Conservation (phyloP, 2,797 vertebrate species). For the Lutjanus argentimaculatus region DNA sequence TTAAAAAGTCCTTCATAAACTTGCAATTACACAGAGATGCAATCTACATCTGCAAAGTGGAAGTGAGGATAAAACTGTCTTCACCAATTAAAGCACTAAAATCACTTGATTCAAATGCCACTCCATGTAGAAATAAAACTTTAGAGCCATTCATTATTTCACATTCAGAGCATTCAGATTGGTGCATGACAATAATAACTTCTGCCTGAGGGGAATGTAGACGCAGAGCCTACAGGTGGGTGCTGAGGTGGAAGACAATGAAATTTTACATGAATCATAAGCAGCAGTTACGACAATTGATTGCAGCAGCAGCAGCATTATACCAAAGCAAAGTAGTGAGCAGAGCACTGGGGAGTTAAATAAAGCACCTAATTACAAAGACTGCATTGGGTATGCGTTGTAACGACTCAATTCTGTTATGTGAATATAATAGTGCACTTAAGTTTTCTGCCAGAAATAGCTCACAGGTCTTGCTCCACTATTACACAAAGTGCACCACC, state of each 20-base stretch:
- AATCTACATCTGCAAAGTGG: background rate
- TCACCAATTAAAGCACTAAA: background rate
- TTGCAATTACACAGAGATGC: background rate
- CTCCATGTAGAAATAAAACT: background rate
- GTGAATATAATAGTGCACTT: background rate
- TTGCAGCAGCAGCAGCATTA: background rate
- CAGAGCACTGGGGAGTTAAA: background rate
- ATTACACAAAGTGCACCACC: too few species aligned
- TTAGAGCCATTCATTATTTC: background rate
- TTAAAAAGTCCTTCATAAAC: background rate
- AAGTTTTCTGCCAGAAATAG: background rate
- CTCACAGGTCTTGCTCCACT: too few species aligned
- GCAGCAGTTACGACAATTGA: background rate
- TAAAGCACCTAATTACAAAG: background rate
- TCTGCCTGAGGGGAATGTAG: background rate
- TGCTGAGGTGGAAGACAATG: background rate
- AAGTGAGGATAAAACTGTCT: background rate
- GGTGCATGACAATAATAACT: background rate
- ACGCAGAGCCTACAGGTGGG: background rate
- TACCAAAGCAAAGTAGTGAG: background rate
- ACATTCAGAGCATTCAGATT: background rate
- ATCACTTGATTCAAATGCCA: background rate
- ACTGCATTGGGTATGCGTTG: background rate
- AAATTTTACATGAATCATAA: background rate
- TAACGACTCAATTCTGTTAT: too few species aligned